These are phyloP conservation scores for Tenrec ecaudatus DNA, from an alignment of 2,113 vertebrate genomes.

Conservation along the genomic window DNA sequence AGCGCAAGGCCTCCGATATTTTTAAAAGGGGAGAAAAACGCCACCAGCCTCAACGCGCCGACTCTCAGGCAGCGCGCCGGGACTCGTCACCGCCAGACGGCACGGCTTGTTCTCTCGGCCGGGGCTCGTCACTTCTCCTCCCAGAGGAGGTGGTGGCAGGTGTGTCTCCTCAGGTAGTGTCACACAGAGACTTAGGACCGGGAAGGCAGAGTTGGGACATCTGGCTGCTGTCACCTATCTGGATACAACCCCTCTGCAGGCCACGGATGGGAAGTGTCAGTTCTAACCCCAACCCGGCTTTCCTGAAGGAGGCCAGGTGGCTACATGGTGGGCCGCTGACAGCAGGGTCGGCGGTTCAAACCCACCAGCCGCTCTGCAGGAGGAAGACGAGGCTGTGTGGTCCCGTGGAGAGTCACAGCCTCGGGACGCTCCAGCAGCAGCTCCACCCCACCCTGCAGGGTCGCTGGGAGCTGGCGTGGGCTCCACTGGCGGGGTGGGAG, in stretches of 20 bases:
- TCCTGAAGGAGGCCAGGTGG: no score
- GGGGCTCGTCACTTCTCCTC: neutral
- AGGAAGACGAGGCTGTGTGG: no score
- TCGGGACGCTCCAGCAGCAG: no score
- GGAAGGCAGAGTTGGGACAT: neutral
- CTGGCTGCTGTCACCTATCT: neutral
- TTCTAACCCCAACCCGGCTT: neutral
- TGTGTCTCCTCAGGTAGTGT: neutral
- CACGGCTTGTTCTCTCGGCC: fast-evolving
- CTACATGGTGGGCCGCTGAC: no score
- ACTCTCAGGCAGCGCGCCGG: neutral
- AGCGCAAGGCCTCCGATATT: neutral
- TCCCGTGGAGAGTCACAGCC: no score
- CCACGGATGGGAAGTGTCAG: fast-evolving
- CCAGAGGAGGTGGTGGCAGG: fast-evolving
- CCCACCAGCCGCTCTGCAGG: no score
- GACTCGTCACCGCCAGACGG: fast-evolving
- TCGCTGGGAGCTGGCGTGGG: no score
- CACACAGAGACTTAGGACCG: neutral
- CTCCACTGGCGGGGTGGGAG: no score
- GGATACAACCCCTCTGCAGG: neutral
- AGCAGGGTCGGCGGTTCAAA: no score
- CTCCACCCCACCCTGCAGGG: no score
- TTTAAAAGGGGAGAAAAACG: constrained; percentile 36
- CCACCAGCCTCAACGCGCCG: neutral